Conservation (phyloP, 2,797 vertebrate genomes). For the Sciurus carolinensis region DNA sequence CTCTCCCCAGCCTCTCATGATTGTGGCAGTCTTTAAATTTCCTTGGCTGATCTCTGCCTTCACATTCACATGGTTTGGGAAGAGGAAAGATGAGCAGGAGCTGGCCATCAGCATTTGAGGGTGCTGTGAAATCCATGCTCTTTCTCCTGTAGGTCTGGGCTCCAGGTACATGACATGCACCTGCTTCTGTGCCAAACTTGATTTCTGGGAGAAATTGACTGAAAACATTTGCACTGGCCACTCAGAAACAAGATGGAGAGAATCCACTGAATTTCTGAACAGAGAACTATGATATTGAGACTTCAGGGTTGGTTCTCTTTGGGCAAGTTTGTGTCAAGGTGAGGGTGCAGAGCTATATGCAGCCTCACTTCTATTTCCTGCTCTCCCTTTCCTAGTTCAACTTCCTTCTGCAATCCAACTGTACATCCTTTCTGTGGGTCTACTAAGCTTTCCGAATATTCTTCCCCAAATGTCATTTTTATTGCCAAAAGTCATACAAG, state of each 20-base stretch:
- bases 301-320: background rate
- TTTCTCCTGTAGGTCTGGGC: background rate
- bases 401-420: background rate
- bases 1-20: background rate
- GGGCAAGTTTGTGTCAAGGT: background rate
- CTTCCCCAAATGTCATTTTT: background rate
- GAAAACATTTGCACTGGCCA: background rate
- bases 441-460: background rate
- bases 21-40: background rate
- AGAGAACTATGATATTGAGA: background rate
- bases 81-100: background rate
- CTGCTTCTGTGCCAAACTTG: background rate
- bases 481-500: background rate
- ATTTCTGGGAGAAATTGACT: background rate
- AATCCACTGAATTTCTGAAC: background rate
- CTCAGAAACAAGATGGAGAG: background rate
- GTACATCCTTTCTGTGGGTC: background rate
- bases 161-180: background rate
- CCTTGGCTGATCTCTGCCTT: background rate
- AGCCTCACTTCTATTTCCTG: background rate
- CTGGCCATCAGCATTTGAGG: accelerated
- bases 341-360: background rate
- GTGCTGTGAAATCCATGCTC: no score
- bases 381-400: background rate
- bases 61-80: accelerated